Base-by-base conservation (phyloP, 30 jellyfish, hydroid and myxozoan genomes). In the Hydractinia echinata region DNA sequence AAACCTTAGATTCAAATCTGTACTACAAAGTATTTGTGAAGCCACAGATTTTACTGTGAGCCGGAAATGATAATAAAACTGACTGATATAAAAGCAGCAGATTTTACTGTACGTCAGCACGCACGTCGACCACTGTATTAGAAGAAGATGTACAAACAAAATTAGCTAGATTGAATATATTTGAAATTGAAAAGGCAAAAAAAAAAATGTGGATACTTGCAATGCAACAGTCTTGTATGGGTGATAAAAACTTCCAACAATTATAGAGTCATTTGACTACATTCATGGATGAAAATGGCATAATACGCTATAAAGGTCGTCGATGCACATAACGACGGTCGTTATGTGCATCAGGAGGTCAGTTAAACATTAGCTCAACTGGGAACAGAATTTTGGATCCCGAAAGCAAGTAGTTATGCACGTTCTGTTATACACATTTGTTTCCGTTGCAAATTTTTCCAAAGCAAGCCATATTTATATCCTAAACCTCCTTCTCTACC, bases 391-490 rank as follows among this genome's bases (percentile, higher is more conserved):
- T 56, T 56, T 56, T 56, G 10, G 68, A n/a, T 56, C n/a, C 68
- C 68, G n/a, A 56, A 56, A 10, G 68, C 68, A 56, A 10, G 68
- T 9, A 56, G 68, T 56, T 56, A 56, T 56, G n/a, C n/a, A 9
- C 68, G 68, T 56, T 56, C 68, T 56, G 10, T 9, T 56, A 56
- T 56, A 56, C 68, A 56, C n/a, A 56, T 10, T 56, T 56, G 68
- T n/a, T 56, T 56, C 68, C 68, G 68, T 56, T 56, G 68, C n/a
- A 56, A 56, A n/a, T 56, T 56, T 56, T n/a, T 56, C n/a, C 68
- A n/a, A 56, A 56, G n/a, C 68, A 56, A 56, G n/a, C 10, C 68
- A 9, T 56, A 56, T n/a, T 56, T 56, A n/a, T 56, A 56, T 56
- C 68, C 68, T 9, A 56, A 56, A n/a, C n/a, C 68, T 9, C 68